Evolutionary conservation across 2,888 invertebrate genomes (phyloP), one percentile per base, ranked within the genome.

Genomic region (Orchesellides sinensis): DNA sequence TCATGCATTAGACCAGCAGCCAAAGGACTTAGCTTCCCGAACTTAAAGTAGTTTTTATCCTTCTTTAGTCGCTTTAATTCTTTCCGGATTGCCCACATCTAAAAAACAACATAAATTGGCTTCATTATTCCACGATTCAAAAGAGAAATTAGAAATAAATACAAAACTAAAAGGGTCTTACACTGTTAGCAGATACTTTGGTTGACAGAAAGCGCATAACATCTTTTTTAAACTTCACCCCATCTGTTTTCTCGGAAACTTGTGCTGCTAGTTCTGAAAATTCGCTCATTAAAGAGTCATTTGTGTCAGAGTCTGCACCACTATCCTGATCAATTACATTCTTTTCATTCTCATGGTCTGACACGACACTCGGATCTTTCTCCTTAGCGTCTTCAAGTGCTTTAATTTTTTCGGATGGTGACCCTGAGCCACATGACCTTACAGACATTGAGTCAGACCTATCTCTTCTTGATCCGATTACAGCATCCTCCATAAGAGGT

Each of bases 1-100:
- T 80, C 80, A 19, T 80, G 80, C 80, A 80, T 80, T 12, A 80
- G 49, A 12, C 72, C 73, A 19, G 73, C 80, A 47, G 73, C 73
- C 12, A 80, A 47, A 5, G 80, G 80, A 65, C 32, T 66, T 0
- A 80, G 66, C 32, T 80, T 80, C 0, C 80, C 80, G 45, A 80
- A 73, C 10, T 73, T 72, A 61, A 80, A 73, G 35, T 80, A 80
- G 14, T 73, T 68, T 40, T 73, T 80, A 8, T 59, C 68, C 49
- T 66, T 73, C 56, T 73, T 80, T 21, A 80, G 35, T 14, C 80
- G 73, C 25, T 80, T 80, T 14, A 80, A 49, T 19, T 80, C 80
- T 10, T 73, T 73, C 0, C 80, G 73, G n/a, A 80, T 73, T 8
- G 23, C 25, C 80, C 80, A 80, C 73, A 80, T 73, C 80, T 80